Evolutionary conservation across 2,797 vertebrate species (phyloP), one percentile per base, ranked within the genome.

Genomic region (Semotilus atromaculatus): DNA sequence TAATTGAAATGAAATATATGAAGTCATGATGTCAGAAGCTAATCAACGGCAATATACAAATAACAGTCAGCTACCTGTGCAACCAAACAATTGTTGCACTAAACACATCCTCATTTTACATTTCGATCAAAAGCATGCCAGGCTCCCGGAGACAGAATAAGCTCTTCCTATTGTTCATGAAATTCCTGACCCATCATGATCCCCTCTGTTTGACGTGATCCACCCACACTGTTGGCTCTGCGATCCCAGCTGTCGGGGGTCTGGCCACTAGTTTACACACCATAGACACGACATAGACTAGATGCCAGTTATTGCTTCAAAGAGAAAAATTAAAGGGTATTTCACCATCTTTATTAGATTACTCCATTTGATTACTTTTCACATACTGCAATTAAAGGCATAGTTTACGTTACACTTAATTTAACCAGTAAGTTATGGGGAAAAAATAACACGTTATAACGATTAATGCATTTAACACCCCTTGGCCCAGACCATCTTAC

Each of bases 151-250:
- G 86, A 91, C 88, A 86, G 85, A 86, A 89, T 89, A 91, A 88
- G 82, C 85, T 84, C 82, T 81, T 86, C 80, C 86, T 74, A 90
- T 90, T 89, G 88, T 91, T 87, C 68, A 67, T 81, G 70, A 70
- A 86, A 89, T 89, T 88, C 87, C 88, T 89, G 82, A 87, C 84
- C 62, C 84, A 85, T 64, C 66, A 84, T 78, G 80, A 78, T 64
- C 83, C 43, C 60, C 36, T 43, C 43, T 77, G 75, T 83, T 81
- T 81, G 82, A 86, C 60, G 48, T 70, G 68, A 71, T 81, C 64
- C 67, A 45, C 78, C 60, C 43, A 77, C 19, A 60, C 64, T 45
- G 82, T 71, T 64, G 64, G 75, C 53, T 71, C 19, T 38, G 71
- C 31, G 77, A 82, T 83, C 78, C 79, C 72, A 84, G 71, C 76